Percentiles rank a stretch among this genome's conserved stretches.
These are phyloP conservation scores for Odontamblyopus lacepedii DNA, from an alignment of 2,797 vertebrate genomes.

Conservation along the genomic window DNA sequence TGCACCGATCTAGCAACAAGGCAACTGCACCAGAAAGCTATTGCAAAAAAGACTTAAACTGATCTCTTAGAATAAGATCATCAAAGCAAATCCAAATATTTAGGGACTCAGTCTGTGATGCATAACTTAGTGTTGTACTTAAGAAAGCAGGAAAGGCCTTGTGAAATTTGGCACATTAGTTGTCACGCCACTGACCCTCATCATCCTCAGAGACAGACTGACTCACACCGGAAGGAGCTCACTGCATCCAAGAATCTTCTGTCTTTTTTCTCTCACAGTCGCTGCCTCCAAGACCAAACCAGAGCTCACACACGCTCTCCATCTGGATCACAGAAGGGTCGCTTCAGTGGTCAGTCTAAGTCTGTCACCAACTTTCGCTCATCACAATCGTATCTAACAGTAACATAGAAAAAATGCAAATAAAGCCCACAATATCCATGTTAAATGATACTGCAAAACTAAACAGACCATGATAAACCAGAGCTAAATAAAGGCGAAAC, in stretches of 20 bases:
- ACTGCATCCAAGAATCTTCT: slow-evolving; percentile 39
- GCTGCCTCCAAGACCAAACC: slow-evolving; percentile 29
- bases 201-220: slow-evolving; percentile 14
- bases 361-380: slow-evolving; percentile 35
- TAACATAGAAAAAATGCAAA: background rate
- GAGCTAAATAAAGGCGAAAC: background rate
- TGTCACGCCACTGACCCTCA: slow-evolving; percentile 10
- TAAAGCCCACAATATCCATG: background rate
- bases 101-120: background rate
- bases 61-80: background rate
- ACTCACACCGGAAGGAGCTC: slow-evolving; percentile 48
- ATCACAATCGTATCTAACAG: background rate
- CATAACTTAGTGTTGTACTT: background rate
- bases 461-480: background rate
- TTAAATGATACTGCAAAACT: background rate
- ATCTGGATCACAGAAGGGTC: slow-evolving; percentile 40
- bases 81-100: background rate
- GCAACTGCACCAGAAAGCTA: too few species aligned
- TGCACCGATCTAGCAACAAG: too few species aligned
- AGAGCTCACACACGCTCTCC: slow-evolving; percentile 38
- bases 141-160: background rate
- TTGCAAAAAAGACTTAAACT: background rate
- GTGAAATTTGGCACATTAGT: slow-evolving; percentile 3
- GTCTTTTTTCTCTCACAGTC: slow-evolving; percentile 30
- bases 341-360: slow-evolving; percentile 45